Evolutionary conservation across 2,797 vertebrate genomes (phyloP).

Genomic region (Erpetoichthys calabaricus): DNA sequence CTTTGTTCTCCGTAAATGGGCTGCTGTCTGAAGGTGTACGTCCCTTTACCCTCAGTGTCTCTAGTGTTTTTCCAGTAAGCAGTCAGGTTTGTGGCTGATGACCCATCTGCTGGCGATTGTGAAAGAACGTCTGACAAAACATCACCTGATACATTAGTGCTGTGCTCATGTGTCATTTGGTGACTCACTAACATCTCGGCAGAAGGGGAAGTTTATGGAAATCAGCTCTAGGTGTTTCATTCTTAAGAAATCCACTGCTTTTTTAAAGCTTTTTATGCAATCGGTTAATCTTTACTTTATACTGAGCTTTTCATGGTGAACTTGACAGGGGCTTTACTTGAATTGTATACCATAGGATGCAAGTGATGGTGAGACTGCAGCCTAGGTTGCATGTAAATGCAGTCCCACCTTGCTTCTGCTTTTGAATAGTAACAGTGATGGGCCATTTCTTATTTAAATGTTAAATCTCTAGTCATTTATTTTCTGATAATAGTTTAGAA

Average conservation of each 20-base stretch:
- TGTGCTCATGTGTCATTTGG: constrained; percentile 41
- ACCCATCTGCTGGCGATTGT: constrained; percentile 37
- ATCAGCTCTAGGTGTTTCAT: constrained; percentile 27
- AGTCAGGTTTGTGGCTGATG: constrained; percentile 27
- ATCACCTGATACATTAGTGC: constrained; percentile 56
- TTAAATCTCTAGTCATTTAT: too few species aligned
- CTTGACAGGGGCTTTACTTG: too few species aligned
- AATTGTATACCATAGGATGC: too few species aligned
- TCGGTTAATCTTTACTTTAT: not conserved
- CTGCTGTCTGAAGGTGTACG: constrained; percentile 17
- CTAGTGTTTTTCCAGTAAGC: constrained; percentile 32
- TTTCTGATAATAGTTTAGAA: too few species aligned
- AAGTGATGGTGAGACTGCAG: too few species aligned
- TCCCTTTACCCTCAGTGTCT: not conserved
- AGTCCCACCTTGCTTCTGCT: too few species aligned
- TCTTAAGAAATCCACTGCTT: constrained; percentile 20
- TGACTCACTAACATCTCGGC: constrained; percentile 52
- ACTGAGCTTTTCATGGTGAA: too few species aligned
- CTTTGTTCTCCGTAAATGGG: too few species aligned
- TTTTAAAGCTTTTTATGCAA: constrained; percentile 27
- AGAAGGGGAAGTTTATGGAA: constrained; percentile 38
- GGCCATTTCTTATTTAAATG: too few species aligned
- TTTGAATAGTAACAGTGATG: too few species aligned
- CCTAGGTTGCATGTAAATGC: too few species aligned
- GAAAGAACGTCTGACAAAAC: constrained; percentile 49